These are phyloP conservation scores for Choreutis nemorana DNA, from an alignment of 2,888 invertebrate species.

Conservation along the genomic window DNA sequence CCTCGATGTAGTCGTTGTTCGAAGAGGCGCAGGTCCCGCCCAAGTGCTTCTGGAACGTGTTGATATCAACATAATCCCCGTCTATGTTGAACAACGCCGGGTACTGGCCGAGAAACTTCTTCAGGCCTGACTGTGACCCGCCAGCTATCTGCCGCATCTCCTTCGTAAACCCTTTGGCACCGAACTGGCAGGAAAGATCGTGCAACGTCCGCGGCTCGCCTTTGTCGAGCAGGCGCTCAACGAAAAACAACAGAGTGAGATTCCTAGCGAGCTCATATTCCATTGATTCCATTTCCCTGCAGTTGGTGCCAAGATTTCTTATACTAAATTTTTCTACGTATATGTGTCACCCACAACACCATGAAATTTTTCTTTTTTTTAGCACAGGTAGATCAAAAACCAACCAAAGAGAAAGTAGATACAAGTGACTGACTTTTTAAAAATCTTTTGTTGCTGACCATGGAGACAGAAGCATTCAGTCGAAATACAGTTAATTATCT, in stretches of 20 bases:
- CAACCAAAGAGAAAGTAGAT: conserved; percentile 40
- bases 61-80: conserved; percentile 89
- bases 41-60: conserved; percentile 74
- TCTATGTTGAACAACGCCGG: conserved; percentile 95
- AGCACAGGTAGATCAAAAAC: conserved; percentile 27
- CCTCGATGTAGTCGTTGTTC: conserved; percentile 90
- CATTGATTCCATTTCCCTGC: conserved; percentile 84
- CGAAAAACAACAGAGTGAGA: conserved; percentile 96
- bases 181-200: conserved; percentile 98
- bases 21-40: conserved; percentile 69
- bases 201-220: conserved; percentile 94
- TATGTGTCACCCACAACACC: conserved; percentile 67
- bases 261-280: conserved; percentile 94
- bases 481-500: no score
- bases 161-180: conserved; percentile 98
- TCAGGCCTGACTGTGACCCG: conserved; percentile 94
- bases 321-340: conserved; percentile 62
- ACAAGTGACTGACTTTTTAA: no score
- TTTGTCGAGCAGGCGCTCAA: conserved; percentile 97
- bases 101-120: conserved; percentile 96
- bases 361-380: conserved; percentile 55
- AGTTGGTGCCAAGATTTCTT: conserved; percentile 64
- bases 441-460: no score
- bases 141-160: conserved; percentile 97
- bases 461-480: no score